Conservation (phyloP, 2,113 vertebrate species). For the Aptenodytes forsteri region DNA sequence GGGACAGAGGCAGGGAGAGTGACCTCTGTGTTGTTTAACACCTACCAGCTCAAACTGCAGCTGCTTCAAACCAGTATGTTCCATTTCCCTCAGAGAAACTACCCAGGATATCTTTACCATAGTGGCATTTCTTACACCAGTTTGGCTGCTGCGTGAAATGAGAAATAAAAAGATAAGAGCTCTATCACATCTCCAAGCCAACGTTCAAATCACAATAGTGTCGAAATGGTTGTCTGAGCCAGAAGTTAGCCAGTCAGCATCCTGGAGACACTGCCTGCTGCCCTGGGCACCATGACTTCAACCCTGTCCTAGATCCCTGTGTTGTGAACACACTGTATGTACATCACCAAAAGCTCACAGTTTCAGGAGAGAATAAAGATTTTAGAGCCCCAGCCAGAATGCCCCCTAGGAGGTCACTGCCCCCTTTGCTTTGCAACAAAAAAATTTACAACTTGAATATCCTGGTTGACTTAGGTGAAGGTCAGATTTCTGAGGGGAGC, state of each 20-base stretch:
- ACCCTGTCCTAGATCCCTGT: background rate
- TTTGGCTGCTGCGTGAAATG: background rate
- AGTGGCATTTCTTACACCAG: background rate
- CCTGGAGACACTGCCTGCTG: background rate
- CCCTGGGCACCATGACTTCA: background rate
- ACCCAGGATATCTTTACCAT: background rate
- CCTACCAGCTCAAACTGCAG: background rate
- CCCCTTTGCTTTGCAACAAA: background rate
- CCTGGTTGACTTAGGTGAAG: background rate
- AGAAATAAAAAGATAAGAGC: background rate
- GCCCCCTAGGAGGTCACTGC: fast-evolving
- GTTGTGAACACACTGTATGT: background rate
- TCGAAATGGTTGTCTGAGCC: background rate
- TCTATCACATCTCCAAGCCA: background rate
- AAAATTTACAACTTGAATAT: background rate
- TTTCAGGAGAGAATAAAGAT: background rate
- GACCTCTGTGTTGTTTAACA: background rate
- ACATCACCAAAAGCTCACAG: background rate
- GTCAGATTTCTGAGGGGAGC: background rate
- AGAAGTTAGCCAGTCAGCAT: background rate
- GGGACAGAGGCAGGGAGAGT: background rate
- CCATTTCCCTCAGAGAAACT: background rate
- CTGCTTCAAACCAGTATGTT: background rate
- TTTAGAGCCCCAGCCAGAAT: background rate
- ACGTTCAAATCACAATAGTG: background rate